These are phyloP conservation scores for Echeneis naucrates DNA, from an alignment of 2,797 vertebrate genomes.

Conservation along the genomic window DNA sequence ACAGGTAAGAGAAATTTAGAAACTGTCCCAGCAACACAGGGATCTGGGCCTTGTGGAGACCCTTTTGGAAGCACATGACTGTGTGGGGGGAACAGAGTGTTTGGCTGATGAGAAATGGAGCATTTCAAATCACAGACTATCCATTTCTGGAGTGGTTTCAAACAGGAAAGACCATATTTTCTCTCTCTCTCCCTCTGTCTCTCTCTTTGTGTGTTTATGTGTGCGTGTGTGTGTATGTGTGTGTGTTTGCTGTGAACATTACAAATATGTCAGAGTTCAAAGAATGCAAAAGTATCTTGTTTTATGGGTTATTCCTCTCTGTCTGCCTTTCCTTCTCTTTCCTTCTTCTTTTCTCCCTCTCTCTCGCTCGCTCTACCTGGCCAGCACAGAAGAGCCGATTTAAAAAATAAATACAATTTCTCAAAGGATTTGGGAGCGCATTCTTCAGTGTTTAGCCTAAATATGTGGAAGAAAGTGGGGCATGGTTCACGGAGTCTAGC, in stretches of 20 bases:
- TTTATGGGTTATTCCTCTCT: slow-evolving; percentile 59
- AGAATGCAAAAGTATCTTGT: slow-evolving; percentile 62
- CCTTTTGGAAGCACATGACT: slow-evolving; percentile 52
- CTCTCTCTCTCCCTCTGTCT: slow-evolving; percentile 7
- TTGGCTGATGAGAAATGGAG: slow-evolving; percentile 61
- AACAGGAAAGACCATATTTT: slow-evolving; percentile 53
- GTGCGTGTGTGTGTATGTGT: slow-evolving; percentile 17
- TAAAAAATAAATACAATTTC: slow-evolving; percentile 64
- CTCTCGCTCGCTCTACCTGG: slow-evolving; percentile 25
- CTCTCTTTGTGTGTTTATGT: slow-evolving; percentile 17
- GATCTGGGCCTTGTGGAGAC: slow-evolving; percentile 45
- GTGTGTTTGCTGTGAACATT: slow-evolving; percentile 27
- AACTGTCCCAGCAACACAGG: slow-evolving; percentile 21
- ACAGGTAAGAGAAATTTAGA: slow-evolving; percentile 11
- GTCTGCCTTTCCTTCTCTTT: too few species aligned
- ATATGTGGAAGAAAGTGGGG: slow-evolving; percentile 62
- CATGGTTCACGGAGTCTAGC: slow-evolving; percentile 40
- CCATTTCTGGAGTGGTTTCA: slow-evolving; percentile 66
- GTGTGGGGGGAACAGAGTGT: slow-evolving; percentile 33
- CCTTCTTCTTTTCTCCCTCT: too few species aligned
- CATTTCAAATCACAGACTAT: slow-evolving; percentile 66
- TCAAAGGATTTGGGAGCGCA: slow-evolving; percentile 66
- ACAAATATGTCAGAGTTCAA: slow-evolving; percentile 61
- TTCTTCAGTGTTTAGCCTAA: slow-evolving; percentile 60
- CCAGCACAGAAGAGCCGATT: slow-evolving; percentile 65